phyloP scores from a whole-genome alignment of 2,113 vertebrate species.

The Urocitellus parryii region DNA sequence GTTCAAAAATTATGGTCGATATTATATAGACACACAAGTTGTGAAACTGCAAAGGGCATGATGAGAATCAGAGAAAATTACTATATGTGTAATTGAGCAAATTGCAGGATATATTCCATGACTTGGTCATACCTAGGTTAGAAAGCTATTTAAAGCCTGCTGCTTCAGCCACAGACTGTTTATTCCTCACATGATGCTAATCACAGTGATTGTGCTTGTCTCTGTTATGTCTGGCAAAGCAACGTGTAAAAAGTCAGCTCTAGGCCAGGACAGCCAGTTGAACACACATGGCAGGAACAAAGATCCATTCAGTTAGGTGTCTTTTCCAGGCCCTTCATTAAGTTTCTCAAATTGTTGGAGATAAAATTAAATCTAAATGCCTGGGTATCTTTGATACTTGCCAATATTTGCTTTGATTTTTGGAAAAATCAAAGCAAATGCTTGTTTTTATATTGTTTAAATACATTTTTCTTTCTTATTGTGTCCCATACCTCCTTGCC shows the following conservation, averaged over 20 bases:
- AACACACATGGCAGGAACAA: conserved; percentile 22
- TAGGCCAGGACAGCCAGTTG: conserved; percentile 34
- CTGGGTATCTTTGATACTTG: neutral
- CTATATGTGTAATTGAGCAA: conserved; percentile 39
- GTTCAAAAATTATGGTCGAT: conserved; percentile 48
- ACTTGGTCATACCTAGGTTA: conserved; percentile 66
- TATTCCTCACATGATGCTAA: conserved; percentile 64
- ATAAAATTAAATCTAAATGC: conserved; percentile 20
- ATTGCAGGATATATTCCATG: conserved; percentile 44
- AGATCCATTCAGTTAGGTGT: neutral
- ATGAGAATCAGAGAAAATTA: conserved; percentile 49
- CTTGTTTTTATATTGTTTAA: conserved; percentile 48
- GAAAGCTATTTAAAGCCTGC: conserved; percentile 49
- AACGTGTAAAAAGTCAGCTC: conserved; percentile 59
- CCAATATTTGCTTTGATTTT: conserved; percentile 26
- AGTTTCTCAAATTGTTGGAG: neutral
- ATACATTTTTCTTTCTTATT: neutral
- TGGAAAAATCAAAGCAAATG: conserved; percentile 18
- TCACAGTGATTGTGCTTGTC: conserved; percentile 17
- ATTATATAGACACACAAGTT: conserved; percentile 45
- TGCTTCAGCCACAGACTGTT: conserved; percentile 61
- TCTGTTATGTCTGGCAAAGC: conserved; percentile 64
- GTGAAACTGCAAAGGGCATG: conserved; percentile 21
- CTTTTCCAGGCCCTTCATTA: conserved; percentile 1
- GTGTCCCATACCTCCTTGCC: neutral